These are phyloP conservation scores for Sturnira hondurensis DNA, from an alignment of 2,113 vertebrate species.

Conservation along the genomic window DNA sequence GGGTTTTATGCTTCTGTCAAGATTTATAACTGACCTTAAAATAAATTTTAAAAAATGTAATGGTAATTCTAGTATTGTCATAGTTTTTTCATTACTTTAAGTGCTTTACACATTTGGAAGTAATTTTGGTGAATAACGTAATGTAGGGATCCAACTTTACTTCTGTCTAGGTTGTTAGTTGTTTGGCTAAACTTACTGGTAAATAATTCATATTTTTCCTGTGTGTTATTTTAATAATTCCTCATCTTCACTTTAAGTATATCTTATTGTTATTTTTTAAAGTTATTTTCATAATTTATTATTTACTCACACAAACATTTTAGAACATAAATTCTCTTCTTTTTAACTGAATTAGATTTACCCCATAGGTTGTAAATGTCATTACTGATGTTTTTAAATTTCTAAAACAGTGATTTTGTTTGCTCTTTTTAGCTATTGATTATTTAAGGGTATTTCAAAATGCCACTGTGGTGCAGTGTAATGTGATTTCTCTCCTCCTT, in stretches of 20 bases:
- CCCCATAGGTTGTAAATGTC: not conserved
- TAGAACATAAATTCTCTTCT: not conserved
- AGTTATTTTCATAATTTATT: not conserved
- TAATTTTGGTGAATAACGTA: not conserved
- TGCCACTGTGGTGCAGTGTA: not conserved
- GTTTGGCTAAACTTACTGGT: not conserved
- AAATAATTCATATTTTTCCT: not conserved
- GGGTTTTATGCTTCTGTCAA: not conserved
- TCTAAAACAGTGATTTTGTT: not conserved
- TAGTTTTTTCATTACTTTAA: not conserved
- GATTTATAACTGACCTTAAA: not conserved
- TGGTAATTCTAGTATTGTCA: not conserved
- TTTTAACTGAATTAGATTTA: not conserved
- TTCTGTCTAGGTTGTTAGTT: not conserved
- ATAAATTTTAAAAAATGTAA: not conserved
- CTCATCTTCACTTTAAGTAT: not conserved
- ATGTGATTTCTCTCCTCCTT: not conserved
- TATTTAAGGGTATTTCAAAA: not conserved
- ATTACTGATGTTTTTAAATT: not conserved
- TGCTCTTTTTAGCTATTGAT: not conserved
- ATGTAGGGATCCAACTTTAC: not conserved
- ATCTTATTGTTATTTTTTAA: not conserved
- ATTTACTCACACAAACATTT: not conserved
- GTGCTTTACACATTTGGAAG: not conserved
- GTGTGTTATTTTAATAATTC: not conserved